phyloP scores from a whole-genome alignment of 2,888 invertebrate species.

The Caenorhabditis becei region DNA sequence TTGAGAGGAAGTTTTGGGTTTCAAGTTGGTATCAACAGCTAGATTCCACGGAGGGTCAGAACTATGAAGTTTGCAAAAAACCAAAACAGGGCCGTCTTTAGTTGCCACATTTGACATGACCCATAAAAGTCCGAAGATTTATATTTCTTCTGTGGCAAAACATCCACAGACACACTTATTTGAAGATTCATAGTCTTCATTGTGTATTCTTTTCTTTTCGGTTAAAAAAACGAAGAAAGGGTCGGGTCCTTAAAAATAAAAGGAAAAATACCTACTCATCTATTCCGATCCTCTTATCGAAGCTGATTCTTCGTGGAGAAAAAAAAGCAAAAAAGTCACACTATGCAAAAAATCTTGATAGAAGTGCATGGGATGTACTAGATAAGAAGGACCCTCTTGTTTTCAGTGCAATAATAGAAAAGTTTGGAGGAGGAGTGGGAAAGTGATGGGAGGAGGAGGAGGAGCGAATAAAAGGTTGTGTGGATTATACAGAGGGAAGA shows the following conservation, averaged over 20 bases:
- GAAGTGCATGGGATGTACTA: constrained; percentile 14
- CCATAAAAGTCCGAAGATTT: constrained; percentile 4
- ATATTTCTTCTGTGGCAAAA: background rate
- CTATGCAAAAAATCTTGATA: constrained; percentile 10
- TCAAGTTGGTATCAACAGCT: too few species aligned
- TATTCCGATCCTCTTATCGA: background rate
- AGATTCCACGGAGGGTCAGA: background rate
- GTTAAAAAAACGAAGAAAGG: background rate
- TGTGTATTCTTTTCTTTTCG: background rate
- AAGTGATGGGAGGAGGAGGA: constrained; percentile 14
- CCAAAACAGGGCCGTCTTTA: too few species aligned
- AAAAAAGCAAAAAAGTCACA: constrained; percentile 22
- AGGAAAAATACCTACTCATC: too few species aligned
- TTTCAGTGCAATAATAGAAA: constrained; percentile 59
- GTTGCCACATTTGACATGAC: constrained; percentile 5
- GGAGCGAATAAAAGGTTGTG: constrained; percentile 51
- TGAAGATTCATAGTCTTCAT: background rate
- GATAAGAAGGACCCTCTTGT: constrained; percentile 51
- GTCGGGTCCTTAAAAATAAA: background rate
- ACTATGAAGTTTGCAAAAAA: background rate
- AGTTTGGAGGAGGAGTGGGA: constrained; percentile 38
- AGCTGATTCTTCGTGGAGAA: background rate
- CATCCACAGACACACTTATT: background rate
- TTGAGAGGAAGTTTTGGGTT: background rate
- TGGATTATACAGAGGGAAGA: constrained; percentile 51